Conservation (phyloP, 1,140 invertebrate genomes). For the Bicyclus anynana region DNA sequence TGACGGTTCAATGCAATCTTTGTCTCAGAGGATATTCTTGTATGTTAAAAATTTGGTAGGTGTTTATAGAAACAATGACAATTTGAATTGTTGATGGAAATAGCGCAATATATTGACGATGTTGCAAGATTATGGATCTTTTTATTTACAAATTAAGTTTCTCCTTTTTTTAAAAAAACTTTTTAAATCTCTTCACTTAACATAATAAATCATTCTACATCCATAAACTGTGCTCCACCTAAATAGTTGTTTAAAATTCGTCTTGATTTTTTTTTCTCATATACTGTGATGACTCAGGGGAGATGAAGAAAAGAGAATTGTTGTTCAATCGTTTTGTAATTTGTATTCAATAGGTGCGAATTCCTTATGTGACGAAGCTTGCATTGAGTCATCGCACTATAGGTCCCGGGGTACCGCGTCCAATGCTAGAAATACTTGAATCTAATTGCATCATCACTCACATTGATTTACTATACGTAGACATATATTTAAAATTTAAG, state of each 20-base stretch:
- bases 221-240: constrained; percentile 47
- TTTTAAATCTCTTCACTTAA: constrained; percentile 41
- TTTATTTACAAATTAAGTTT: constrained; percentile 59
- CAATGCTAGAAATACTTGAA: constrained; percentile 33
- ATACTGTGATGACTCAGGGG: constrained; percentile 75
- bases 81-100: constrained; percentile 55
- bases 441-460: background rate
- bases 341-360: constrained; percentile 33
- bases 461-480: too few species aligned
- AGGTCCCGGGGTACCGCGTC: constrained; percentile 54
- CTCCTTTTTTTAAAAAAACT: constrained; percentile 40
- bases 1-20: constrained; percentile 75
- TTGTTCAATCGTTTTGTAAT: constrained; percentile 18
- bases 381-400: constrained; percentile 77
- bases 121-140: constrained; percentile 66
- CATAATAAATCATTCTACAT: constrained; percentile 45
- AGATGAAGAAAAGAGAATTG: constrained; percentile 23
- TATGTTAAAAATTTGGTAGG: constrained; percentile 43
- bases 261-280: constrained; percentile 40
- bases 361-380: constrained; percentile 70
- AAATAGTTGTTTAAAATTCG: constrained; percentile 45
- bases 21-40: constrained; percentile 60
- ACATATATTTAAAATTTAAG: too few species aligned
- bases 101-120: constrained; percentile 73
- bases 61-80: constrained; percentile 42